Percentiles rank a stretch among this genome's conserved stretches.
phyloP scores from a whole-genome alignment of 1,140 invertebrate species.

The Sipha flava region DNA sequence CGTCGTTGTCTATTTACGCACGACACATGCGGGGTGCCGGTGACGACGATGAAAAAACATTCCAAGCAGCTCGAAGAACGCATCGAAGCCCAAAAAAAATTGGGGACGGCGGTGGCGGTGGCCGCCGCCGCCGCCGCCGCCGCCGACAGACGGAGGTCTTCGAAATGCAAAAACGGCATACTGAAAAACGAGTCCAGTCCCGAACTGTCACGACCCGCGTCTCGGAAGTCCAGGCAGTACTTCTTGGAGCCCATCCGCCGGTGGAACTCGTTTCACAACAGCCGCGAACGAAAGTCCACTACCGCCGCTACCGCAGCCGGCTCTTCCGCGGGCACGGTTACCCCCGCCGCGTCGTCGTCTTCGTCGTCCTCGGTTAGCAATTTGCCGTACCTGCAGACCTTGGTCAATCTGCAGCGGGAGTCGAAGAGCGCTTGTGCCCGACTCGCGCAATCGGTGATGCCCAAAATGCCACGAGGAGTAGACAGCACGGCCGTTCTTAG shows the following conservation, averaged over 20 bases:
- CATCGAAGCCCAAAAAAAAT: conserved; percentile 15
- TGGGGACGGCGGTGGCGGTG: not conserved
- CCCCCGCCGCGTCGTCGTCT: not conserved
- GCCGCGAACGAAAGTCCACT: conserved; percentile 34
- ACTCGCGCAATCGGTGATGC: conserved; percentile 2
- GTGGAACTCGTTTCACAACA: conserved; percentile 51
- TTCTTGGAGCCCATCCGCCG: conserved; percentile 45
- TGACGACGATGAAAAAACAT: conserved; percentile 22
- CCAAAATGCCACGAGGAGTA: not conserved
- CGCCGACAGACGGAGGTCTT: conserved; percentile 34
- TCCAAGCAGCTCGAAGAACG: conserved; percentile 41
- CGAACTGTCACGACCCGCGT: conserved; percentile 12
- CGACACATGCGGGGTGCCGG: not conserved
- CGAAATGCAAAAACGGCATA: conserved; percentile 37
- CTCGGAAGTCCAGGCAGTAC: conserved; percentile 28
- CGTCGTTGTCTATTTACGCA: not conserved
- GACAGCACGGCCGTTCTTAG: not conserved
- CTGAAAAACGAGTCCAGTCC: conserved; percentile 13
- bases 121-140: not conserved
- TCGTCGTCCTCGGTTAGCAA: not conserved
- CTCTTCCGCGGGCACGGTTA: not conserved
- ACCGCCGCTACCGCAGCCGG: not conserved
- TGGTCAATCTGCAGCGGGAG: conserved; percentile 23
- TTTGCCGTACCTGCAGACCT: conserved; percentile 36
- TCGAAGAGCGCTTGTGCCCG: conserved; percentile 21